A percentile compares a stretch with the other conserved stretches of the same genome.
phyloP scores from a whole-genome alignment of 2,888 invertebrate genomes.

The Trachelus iudaicus region DNA sequence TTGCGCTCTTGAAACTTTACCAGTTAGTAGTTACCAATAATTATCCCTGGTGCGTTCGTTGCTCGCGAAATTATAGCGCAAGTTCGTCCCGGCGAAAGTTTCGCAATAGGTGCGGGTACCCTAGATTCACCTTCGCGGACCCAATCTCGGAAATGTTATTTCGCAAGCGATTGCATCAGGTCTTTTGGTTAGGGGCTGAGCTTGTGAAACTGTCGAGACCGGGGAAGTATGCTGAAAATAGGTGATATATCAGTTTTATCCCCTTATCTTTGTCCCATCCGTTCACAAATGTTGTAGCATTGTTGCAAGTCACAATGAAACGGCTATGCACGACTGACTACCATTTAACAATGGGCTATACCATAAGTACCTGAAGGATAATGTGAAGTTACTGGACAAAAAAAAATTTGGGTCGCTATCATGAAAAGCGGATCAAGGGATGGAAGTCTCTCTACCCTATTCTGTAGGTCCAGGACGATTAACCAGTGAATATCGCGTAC shows the following conservation, averaged over 20 bases:
- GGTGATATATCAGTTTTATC: neutral
- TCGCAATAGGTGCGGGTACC: neutral
- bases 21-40: constrained; percentile 55
- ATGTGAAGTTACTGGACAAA: neutral
- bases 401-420: neutral
- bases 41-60: constrained; percentile 40
- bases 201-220: neutral
- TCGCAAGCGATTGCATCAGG: neutral
- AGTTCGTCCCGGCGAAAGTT: neutral
- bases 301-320: no score
- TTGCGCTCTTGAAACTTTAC: constrained; percentile 42
- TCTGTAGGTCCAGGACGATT: constrained; percentile 14
- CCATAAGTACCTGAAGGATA: neutral
- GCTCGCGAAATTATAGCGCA: constrained; percentile 11
- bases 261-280: neutral
- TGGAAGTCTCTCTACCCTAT: neutral
- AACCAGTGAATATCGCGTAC: constrained; percentile 25
- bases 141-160: neutral
- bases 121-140: neutral
- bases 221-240: neutral
- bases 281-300: no score
- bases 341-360: neutral
- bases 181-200: neutral
- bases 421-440: neutral
- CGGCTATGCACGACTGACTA: no score